Percentiles rank a stretch among this genome's conserved stretches.
phyloP scores from a whole-genome alignment of 2,113 vertebrate species.

The Tiliqua scincoides region DNA sequence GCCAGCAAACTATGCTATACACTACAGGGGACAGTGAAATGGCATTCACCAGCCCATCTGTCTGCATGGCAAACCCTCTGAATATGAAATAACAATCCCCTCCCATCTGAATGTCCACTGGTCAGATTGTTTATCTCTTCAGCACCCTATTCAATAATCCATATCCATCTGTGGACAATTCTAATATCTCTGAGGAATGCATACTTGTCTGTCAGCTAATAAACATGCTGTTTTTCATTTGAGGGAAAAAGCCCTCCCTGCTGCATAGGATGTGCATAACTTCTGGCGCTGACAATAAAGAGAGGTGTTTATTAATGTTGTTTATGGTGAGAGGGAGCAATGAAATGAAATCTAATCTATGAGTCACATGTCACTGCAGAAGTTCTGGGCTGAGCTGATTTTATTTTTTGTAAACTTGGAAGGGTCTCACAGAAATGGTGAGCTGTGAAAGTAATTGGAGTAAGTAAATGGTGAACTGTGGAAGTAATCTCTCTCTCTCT shows the following conservation, averaged over 20 bases:
- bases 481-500: too few relatives aligned
- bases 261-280: background rate
- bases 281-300: background rate
- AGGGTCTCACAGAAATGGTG: background rate
- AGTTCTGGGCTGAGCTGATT: background rate
- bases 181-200: background rate
- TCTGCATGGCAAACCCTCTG: background rate
- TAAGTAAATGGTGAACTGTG: too few relatives aligned
- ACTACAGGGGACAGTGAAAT: background rate
- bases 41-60: background rate
- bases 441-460: background rate
- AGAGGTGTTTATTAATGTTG: background rate
- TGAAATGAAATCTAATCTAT: conserved; percentile 16
- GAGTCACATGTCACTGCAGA: background rate
- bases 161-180: background rate
- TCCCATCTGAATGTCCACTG: background rate
- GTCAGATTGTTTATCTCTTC: background rate
- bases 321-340: background rate
- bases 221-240: background rate
- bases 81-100: background rate
- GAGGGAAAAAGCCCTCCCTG: background rate
- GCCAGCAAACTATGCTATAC: background rate
- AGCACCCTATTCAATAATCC: background rate
- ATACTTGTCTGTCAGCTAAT: background rate
- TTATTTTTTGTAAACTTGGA: background rate